Percentiles rank a stretch among this genome's conserved stretches.
These are phyloP conservation scores for Cairina moschata DNA, from an alignment of 2,113 vertebrate genomes.

Conservation along the genomic window DNA sequence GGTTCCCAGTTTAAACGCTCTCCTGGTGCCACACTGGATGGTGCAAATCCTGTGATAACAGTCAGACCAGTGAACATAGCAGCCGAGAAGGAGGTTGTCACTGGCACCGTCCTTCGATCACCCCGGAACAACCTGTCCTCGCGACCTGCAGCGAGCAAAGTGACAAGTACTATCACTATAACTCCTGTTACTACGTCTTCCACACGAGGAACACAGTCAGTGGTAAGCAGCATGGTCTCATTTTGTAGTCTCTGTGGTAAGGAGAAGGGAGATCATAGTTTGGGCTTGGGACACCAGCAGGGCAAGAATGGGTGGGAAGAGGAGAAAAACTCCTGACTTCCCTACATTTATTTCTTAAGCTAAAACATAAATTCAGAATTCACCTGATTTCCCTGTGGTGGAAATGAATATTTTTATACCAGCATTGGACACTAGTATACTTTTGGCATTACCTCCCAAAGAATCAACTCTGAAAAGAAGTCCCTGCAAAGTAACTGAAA, in stretches of 20 bases:
- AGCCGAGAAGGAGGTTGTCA: conserved; percentile 84
- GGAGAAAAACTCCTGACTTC: background rate
- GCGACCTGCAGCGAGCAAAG: conserved; percentile 81
- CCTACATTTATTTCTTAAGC: background rate
- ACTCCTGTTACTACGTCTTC: conserved; percentile 85
- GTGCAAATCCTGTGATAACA: conserved; percentile 77
- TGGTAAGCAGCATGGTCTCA: conserved; percentile 78
- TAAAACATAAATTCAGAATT: background rate
- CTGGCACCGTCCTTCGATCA: conserved; percentile 86
- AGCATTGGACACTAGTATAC: background rate
- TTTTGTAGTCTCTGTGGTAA: background rate
- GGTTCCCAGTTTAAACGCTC: conserved; percentile 87
- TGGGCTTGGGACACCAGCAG: background rate
- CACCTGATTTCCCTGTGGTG: background rate
- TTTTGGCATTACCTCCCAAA: background rate
- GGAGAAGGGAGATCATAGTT: background rate
- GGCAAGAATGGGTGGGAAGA: background rate
- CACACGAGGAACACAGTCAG: conserved; percentile 84
- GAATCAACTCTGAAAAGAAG: background rate
- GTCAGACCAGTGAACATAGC: conserved; percentile 80
- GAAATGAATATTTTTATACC: background rate
- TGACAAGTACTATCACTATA: conserved; percentile 95
- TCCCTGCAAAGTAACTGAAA: background rate
- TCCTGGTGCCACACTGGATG: conserved; percentile 63
- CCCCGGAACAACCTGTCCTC: conserved; percentile 79